These are phyloP conservation scores for Callyntrura sp. DNA, from an alignment of 2,888 invertebrate species.

Conservation along the genomic window DNA sequence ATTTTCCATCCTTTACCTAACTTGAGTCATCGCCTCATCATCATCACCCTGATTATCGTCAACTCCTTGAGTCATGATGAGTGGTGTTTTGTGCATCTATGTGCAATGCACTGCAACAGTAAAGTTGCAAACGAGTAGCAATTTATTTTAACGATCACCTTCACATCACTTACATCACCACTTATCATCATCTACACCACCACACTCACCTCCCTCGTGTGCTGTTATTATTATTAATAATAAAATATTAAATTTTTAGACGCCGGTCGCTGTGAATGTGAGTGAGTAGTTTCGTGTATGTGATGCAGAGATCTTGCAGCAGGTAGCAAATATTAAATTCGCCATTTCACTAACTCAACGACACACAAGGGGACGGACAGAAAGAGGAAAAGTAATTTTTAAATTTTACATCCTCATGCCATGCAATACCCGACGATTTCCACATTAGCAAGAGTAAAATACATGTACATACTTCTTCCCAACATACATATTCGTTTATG, in stretches of 20 bases:
- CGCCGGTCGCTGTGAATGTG: background rate
- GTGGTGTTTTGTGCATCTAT: constrained; percentile 2
- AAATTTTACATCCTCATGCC: constrained; percentile 29
- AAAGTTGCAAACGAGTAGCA: constrained; percentile 66
- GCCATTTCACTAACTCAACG: background rate
- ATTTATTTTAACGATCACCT: constrained; percentile 73
- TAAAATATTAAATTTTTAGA: constrained; percentile 34
- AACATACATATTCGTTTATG: background rate
- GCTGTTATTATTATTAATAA: constrained; percentile 20
- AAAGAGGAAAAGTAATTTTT: background rate
- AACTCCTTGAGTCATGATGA: constrained; percentile 34
- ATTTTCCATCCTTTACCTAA: constrained; percentile 25
- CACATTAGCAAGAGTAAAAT: background rate
- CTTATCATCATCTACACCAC: constrained; percentile 53
- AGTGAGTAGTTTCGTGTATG: background rate
- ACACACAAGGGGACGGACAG: constrained; percentile 25
- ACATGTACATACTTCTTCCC: background rate
- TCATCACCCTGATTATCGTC: background rate
- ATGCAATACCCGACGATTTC: constrained; percentile 2
- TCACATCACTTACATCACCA: constrained; percentile 70
- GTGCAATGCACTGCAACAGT: constrained; percentile 39
- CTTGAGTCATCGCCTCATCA: constrained; percentile 37
- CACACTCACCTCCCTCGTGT: constrained; percentile 22
- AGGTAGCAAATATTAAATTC: background rate
- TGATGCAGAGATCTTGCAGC: background rate